A percentile compares a stretch with the other conserved stretches of the same genome.
phyloP scores from a whole-genome alignment of 2,113 vertebrate species.

The Crotalus viridis region DNA sequence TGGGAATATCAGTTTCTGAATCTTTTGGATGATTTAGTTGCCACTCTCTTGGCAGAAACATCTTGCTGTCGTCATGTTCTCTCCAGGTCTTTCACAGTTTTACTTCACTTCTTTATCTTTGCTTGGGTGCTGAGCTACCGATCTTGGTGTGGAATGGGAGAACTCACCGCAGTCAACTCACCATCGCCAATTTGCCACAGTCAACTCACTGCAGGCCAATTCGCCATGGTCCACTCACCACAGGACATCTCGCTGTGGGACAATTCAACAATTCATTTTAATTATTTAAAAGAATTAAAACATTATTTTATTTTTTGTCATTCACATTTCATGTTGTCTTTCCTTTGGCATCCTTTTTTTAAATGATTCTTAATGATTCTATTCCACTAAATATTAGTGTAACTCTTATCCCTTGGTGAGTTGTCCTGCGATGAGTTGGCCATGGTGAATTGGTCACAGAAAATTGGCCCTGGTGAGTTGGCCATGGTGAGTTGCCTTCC shows the following conservation, averaged over 20 bases:
- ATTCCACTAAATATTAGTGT: neutral
- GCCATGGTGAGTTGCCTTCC: neutral
- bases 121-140: neutral
- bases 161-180: neutral
- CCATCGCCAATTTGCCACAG: no score
- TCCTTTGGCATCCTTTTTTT: neutral
- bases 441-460: no score
- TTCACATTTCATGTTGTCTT: neutral
- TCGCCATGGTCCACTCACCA: neutral
- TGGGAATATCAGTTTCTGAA: neutral
- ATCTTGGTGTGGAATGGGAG: neutral
- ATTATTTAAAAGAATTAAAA: neutral
- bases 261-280: neutral
- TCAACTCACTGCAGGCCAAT: neutral
- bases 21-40: neutral
- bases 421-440: no score
- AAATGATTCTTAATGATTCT: neutral
- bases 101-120: neutral
- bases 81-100: neutral
- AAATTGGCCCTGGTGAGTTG: no score
- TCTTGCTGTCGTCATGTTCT: neutral
- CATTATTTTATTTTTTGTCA: neutral
- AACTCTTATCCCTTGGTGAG: neutral
- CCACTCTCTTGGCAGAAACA: neutral
- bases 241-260: neutral